These are phyloP conservation scores for Chloebia gouldiae DNA, from an alignment of 2,113 vertebrate species.

Conservation along the genomic window DNA sequence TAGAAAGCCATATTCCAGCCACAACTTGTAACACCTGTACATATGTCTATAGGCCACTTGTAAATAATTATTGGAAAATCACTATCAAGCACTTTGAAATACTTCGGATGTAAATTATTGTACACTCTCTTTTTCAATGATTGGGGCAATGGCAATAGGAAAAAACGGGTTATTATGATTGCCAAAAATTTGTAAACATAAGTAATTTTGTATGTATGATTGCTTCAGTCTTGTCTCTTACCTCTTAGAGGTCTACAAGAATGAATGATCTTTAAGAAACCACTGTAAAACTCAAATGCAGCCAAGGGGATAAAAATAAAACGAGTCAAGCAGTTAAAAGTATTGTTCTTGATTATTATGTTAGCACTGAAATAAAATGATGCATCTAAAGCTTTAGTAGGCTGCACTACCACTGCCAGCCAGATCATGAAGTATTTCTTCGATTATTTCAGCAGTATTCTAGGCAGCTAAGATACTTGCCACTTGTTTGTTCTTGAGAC, in stretches of 20 bases:
- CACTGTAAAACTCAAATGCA: constrained; percentile 73
- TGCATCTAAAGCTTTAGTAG: background rate
- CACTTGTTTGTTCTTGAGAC: background rate
- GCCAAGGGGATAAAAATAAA: constrained; percentile 28
- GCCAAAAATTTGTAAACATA: constrained; percentile 82
- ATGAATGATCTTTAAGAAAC: constrained; percentile 63
- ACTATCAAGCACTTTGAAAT: constrained; percentile 95
- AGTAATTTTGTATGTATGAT: constrained; percentile 77
- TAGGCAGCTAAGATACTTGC: background rate
- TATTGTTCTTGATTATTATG: background rate
- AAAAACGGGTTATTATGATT: constrained; percentile 83
- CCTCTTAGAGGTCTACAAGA: constrained; percentile 63
- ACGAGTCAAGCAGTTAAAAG: background rate
- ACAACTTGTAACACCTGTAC: constrained; percentile 82
- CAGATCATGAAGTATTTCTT: background rate
- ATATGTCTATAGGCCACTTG: constrained; percentile 86
- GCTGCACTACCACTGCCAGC: background rate
- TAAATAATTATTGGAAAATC: constrained; percentile 80
- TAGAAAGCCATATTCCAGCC: constrained; percentile 83
- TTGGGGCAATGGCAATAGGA: constrained; percentile 86
- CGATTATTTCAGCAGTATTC: background rate
- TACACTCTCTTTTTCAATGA: constrained; percentile 86
- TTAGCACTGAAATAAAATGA: background rate
- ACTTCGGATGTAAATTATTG: constrained; percentile 90
- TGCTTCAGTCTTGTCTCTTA: constrained; percentile 59